These are phyloP conservation scores for Petrolisthes cinctipes DNA, from an alignment of 2,888 invertebrate species.

Conservation along the genomic window DNA sequence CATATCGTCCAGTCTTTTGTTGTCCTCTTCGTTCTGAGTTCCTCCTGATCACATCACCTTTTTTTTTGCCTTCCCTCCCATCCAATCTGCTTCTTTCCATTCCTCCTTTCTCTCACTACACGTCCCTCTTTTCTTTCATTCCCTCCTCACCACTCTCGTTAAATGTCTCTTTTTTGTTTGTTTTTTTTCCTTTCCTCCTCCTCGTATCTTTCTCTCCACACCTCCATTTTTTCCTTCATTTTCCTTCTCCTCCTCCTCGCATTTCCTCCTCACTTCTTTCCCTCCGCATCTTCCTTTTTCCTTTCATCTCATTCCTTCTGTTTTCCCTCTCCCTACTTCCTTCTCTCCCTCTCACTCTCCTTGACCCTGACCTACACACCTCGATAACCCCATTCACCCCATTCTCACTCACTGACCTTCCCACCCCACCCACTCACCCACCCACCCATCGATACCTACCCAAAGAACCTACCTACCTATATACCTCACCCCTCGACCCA, in stretches of 20 bases:
- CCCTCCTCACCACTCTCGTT: too few relatives aligned
- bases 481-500: too few relatives aligned
- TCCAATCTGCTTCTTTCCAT: not conserved
- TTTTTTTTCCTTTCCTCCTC: not conserved
- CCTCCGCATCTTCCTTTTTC: not conserved
- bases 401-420: too few relatives aligned
- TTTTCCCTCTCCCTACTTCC: not conserved
- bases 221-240: not conserved
- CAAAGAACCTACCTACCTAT: too few relatives aligned
- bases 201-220: not conserved
- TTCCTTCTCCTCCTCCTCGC: not conserved
- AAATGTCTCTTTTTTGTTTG: not conserved
- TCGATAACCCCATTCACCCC: too few relatives aligned
- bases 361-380: too few relatives aligned
- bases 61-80: not conserved
- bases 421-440: too few relatives aligned
- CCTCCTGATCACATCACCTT: not conserved
- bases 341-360: not conserved
- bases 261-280: not conserved
- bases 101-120: not conserved
- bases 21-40: not conserved
- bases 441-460: too few relatives aligned
- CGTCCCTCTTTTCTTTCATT: not conserved
- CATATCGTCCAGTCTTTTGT: not conserved
- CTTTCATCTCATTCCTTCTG: not conserved